Conservation (phyloP, 2,797 vertebrate genomes). For the Stomatorhinus walkeri region DNA sequence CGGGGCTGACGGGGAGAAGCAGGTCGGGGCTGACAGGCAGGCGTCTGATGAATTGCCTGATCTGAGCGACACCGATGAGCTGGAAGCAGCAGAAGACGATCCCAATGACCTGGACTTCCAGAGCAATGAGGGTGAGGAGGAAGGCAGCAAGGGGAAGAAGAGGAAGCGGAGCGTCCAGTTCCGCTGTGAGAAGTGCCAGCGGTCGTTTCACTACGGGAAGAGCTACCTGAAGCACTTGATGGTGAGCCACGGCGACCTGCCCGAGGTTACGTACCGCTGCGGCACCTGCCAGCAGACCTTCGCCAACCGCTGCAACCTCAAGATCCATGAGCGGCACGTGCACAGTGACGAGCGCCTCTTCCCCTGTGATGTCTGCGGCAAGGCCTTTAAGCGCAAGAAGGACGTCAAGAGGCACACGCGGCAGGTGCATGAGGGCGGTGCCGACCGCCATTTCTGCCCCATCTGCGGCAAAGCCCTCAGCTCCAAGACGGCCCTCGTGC, state of each 20-base stretch:
- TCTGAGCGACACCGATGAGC: conserved; percentile 19
- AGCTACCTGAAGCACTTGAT: conserved; percentile 85
- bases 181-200: conserved; percentile 73
- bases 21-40: neutral
- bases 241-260: conserved; percentile 74
- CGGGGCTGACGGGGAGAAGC: neutral
- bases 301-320: conserved; percentile 90
- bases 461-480: conserved; percentile 87
- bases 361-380: conserved; percentile 75
- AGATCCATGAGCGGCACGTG: conserved; percentile 91
- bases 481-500: conserved; percentile 80
- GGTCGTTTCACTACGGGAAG: conserved; percentile 88
- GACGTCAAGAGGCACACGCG: conserved; percentile 81
- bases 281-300: conserved; percentile 86
- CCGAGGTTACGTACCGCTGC: conserved; percentile 74
- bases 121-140: conserved; percentile 30
- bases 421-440: conserved; percentile 88
- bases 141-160: conserved; percentile 42
- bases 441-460: conserved; percentile 69
- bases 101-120: conserved; percentile 30
- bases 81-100: conserved; percentile 25
- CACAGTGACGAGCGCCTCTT: conserved; percentile 87
- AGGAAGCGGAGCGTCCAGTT: conserved; percentile 53
- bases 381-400: conserved; percentile 95
- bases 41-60: neutral